Percentiles rank a stretch among this genome's conserved stretches.
Conservation (phyloP, 2,113 vertebrate species). For the Monarcha castaneiventris region DNA sequence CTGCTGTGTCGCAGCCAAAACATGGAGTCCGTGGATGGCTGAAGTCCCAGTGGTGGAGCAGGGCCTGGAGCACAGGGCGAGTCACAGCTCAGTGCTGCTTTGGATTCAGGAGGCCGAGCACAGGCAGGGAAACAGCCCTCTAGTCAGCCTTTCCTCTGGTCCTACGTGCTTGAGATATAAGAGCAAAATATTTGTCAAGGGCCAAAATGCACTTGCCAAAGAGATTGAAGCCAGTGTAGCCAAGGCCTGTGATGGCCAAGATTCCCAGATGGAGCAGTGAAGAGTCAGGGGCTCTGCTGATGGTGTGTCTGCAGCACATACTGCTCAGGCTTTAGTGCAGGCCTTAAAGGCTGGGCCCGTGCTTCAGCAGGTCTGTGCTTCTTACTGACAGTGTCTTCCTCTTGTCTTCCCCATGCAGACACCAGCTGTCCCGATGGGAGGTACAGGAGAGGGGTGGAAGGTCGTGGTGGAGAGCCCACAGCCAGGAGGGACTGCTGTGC, state of each 20-base stretch:
- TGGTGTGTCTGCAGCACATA: rapidly evolving
- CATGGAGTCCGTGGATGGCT: rapidly evolving
- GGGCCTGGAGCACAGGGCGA: background rate
- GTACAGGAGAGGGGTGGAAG: background rate
- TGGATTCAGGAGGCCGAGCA: background rate
- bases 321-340: background rate
- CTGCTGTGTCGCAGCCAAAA: background rate
- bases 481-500: background rate
- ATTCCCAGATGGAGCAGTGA: background rate
- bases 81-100: background rate
- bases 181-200: background rate
- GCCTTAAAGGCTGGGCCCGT: background rate
- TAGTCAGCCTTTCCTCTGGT: background rate
- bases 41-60: background rate
- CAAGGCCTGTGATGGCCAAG: background rate
- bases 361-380: background rate
- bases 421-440: background rate
- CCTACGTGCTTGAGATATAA: background rate
- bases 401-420: background rate
- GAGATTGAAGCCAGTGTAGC: background rate
- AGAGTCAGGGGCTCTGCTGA: background rate
- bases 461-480: rapidly evolving
- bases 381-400: background rate
- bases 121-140: background rate
- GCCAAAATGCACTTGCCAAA: background rate